Conservation (phyloP, 1,140 invertebrate genomes). For the Pachypeltis micranthus region DNA sequence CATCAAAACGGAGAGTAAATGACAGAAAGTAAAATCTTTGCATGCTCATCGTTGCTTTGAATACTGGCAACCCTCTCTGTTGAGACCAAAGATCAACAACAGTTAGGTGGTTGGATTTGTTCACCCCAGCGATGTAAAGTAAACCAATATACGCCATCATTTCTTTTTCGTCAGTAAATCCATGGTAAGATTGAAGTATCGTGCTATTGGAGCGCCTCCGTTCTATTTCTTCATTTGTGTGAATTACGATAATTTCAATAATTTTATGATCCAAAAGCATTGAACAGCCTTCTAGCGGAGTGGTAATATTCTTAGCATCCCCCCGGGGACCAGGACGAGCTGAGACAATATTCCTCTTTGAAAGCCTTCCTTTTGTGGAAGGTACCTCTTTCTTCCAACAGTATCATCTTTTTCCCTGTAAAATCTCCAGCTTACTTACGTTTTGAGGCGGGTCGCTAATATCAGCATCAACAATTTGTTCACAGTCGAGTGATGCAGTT, state of each 20-base stretch:
- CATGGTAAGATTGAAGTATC: not conserved
- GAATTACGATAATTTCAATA: constrained; percentile 14
- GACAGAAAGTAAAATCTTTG: constrained; percentile 25
- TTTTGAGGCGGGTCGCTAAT: not conserved
- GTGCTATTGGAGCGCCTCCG: not conserved
- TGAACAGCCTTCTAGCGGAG: constrained; percentile 16
- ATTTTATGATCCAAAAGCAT: constrained; percentile 15
- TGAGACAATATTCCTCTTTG: constrained; percentile 7
- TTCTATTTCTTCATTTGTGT: constrained; percentile 16
- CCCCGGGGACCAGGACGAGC: not conserved
- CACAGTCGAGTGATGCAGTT: not conserved
- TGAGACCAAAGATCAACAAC: constrained; percentile 17
- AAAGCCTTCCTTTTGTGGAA: not conserved
- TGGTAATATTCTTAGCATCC: constrained; percentile 14
- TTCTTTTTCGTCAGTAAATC: constrained; percentile 17
- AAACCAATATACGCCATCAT: constrained; percentile 18
- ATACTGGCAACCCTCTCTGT: constrained; percentile 22
- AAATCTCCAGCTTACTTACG: not conserved
- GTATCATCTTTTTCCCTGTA: not conserved
- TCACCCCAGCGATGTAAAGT: constrained; percentile 14
- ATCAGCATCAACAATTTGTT: not conserved
- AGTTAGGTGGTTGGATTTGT: constrained; percentile 18
- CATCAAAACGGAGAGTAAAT: constrained; percentile 23
- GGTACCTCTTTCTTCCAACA: not conserved
- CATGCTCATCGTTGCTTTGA: constrained; percentile 21